Evolutionary conservation across 2,888 invertebrate species (phyloP).

Genomic region (Lasioglossum lativentre): DNA sequence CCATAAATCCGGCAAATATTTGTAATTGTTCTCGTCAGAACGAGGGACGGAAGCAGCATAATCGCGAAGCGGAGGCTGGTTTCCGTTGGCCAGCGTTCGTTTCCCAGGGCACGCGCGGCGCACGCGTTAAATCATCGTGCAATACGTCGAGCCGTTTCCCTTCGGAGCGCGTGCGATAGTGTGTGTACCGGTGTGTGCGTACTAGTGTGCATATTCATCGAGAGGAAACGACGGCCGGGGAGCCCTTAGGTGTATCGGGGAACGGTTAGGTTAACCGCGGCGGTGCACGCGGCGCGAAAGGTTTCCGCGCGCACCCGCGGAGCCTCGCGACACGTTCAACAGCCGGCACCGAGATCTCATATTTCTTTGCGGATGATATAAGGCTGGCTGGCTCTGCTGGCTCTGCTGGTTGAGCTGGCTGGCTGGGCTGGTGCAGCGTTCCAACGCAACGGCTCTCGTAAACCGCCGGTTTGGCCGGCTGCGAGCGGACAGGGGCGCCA

Average conservation of each 20-base stretch:
- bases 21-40: not conserved
- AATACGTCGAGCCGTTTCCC: constrained; percentile 47
- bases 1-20: not conserved
- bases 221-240: constrained; percentile 42
- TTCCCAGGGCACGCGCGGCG: constrained; percentile 51
- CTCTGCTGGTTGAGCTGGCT: not conserved
- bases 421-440: constrained; percentile 67
- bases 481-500: constrained; percentile 28
- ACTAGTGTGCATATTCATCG: constrained; percentile 48
- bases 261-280: constrained; percentile 63
- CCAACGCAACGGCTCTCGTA: constrained; percentile 77
- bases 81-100: constrained; percentile 15
- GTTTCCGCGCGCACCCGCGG: constrained; percentile 64
- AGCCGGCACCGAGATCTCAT: constrained; percentile 71
- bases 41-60: not conserved
- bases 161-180: constrained; percentile 9
- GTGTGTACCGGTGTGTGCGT: no score
- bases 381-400: constrained; percentile 49
- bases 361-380: constrained; percentile 81
- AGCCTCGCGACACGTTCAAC: constrained; percentile 57
- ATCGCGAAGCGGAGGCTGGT: not conserved
- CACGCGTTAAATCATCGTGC: constrained; percentile 56
- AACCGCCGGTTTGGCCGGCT: constrained; percentile 61
- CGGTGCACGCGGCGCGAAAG: constrained; percentile 44
- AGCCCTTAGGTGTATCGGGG: constrained; percentile 23